A percentile compares a stretch with the other conserved stretches of the same genome.
These are phyloP conservation scores for Zaprionus africanus DNA, from an alignment of 1,140 invertebrate genomes.

Conservation along the genomic window DNA sequence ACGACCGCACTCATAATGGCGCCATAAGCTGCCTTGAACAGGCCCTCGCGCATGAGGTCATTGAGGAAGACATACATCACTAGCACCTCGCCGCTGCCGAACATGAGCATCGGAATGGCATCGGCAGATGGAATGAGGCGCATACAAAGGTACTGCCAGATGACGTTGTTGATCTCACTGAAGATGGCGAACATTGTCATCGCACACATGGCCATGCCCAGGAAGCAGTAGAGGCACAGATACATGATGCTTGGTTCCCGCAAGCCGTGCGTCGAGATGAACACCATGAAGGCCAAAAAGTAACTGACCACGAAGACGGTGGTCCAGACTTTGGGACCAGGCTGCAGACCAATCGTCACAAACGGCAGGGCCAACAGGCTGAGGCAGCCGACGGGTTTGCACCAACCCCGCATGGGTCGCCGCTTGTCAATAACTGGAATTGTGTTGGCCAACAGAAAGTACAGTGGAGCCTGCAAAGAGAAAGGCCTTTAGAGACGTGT, in stretches of 20 bases:
- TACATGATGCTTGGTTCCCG: conserved; percentile 14
- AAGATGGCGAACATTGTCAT: conserved; percentile 8
- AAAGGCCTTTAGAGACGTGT: not conserved
- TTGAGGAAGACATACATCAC: conserved; percentile 12
- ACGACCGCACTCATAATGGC: conserved; percentile 31
- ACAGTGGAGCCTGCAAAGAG: conserved; percentile 16
- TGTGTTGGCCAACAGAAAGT: conserved; percentile 20
- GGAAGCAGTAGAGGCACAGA: not conserved
- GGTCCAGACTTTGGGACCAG: not conserved
- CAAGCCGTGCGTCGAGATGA: conserved; percentile 34
- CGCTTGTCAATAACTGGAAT: conserved; percentile 13
- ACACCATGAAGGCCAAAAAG: not conserved
- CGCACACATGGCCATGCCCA: conserved; percentile 25
- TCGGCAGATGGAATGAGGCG: conserved; percentile 15
- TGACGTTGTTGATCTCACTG: conserved; percentile 42
- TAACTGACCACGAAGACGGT: conserved; percentile 7
- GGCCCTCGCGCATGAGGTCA: conserved; percentile 1
- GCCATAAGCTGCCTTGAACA: conserved; percentile 42
- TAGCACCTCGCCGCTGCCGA: conserved; percentile 23
- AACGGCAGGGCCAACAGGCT: conserved; percentile 33
- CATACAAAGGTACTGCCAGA: conserved; percentile 50
- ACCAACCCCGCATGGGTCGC: conserved; percentile 25
- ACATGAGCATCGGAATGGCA: conserved; percentile 17
- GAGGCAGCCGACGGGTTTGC: conserved; percentile 19
- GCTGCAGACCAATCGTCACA: not conserved